Conservation (phyloP, 2,888 invertebrate genomes). For the Tipula helvola region DNA sequence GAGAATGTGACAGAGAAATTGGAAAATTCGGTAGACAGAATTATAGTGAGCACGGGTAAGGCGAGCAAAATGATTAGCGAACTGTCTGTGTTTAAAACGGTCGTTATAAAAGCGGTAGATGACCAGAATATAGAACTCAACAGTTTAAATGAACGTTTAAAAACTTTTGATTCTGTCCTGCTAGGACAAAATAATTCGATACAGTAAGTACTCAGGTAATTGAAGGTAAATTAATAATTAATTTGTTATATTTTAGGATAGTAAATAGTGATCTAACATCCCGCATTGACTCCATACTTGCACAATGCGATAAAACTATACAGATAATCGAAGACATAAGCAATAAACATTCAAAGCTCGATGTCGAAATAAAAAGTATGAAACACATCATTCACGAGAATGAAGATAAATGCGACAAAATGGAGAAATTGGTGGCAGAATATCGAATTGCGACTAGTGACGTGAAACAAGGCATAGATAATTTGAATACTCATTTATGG, state of each 20-base stretch:
- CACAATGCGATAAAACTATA: not conserved
- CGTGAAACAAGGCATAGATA: slow-evolving; percentile 36
- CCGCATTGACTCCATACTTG: not conserved
- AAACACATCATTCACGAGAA: slow-evolving; percentile 40
- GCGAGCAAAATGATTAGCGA: not conserved
- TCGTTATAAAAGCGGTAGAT: not conserved
- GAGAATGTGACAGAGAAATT: slow-evolving; percentile 14
- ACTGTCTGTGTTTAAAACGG: not conserved
- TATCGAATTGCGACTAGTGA: slow-evolving; percentile 34
- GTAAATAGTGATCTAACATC: not conserved
- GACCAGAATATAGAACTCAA: not conserved
- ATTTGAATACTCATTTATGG: slow-evolving; percentile 34
- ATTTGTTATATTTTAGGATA: not conserved
- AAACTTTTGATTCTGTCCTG: not conserved
- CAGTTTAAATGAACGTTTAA: not conserved
- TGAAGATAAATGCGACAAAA: slow-evolving; percentile 39
- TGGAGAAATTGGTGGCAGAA: slow-evolving; percentile 34
- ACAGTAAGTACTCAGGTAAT: not conserved
- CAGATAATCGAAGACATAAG: slow-evolving; percentile 22
- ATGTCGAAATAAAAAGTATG: slow-evolving; percentile 39
- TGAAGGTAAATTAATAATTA: not conserved
- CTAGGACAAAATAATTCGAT: not conserved
- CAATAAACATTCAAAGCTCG: slow-evolving; percentile 36
- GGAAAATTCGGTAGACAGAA: slow-evolving; percentile 7
- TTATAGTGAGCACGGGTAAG: not conserved